Base-by-base conservation (phyloP, 1,140 invertebrate species). In the Thrips palmi region DNA sequence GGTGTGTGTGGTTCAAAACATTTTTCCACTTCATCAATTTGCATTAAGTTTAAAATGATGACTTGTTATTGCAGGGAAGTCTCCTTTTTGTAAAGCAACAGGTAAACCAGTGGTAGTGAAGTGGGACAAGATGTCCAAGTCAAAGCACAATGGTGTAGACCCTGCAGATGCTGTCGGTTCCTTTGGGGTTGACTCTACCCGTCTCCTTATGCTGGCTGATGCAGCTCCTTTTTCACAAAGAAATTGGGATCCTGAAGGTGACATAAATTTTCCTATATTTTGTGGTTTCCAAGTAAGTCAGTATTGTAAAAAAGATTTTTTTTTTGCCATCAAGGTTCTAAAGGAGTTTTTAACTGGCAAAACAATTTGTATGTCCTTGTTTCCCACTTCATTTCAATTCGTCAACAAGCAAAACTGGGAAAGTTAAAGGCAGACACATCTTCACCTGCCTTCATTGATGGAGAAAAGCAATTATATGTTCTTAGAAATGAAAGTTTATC, bases 71-170 rank as follows among this genome's bases (percentile, higher is more conserved):
- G 12, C 33, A 56, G 71, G 65, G 22, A 47, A 53, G 1, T 58
- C 66, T 41, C 68, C 65, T 21, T 55, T 71, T 22, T 67, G 77
- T 27, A 81, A 71, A 54, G 53, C 41, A 3, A 77, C 74, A 1
- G 67, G 71, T 23, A 59, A 71, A 39, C 52, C 64, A n/a, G 69
- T 97, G 0, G 52, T 63, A 12, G 67, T 71, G 37, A 56, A 67
- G 14, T 96, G 84, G 84, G 93, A 98, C 54, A 98, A 99, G 68
- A 99, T 99, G 94, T 93, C 87, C 43, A 98, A 99, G 63, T 98
- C 93, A 1, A 98, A 97, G 62, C 58, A 76, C 37, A 99, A 98
- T 64, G 94, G 94, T 1, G 76, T 94, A 11, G 84, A 96, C 60
- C 94, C 94, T n/a, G 58, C 75, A 45, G 70, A 77, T 42, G 65